A percentile compares a stretch with the other conserved stretches of the same genome.
Conservation (phyloP, 2,797 vertebrate genomes). For the Enteromius argenteus region DNA sequence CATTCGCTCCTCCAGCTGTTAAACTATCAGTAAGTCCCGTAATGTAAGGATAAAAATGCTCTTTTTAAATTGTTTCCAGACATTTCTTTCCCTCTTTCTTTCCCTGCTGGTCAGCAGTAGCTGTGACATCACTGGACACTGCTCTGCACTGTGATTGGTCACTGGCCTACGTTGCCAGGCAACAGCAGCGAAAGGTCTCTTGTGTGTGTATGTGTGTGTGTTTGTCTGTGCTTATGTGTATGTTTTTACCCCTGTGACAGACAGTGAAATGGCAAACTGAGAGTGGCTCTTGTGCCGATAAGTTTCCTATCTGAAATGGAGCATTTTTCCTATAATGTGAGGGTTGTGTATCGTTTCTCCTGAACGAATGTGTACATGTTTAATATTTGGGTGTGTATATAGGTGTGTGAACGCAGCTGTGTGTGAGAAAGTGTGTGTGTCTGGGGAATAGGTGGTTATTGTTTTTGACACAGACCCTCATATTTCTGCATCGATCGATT, state of each 20-base stretch:
- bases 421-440: conserved; percentile 68
- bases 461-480: conserved; percentile 97
- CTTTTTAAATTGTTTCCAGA: conserved; percentile 43
- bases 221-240: conserved; percentile 55
- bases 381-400: conserved; percentile 48
- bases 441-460: conserved; percentile 84
- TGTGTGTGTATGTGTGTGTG: conserved; percentile 47
- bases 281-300: conserved; percentile 16
- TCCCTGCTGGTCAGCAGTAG: conserved; percentile 78
- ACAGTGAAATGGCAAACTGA: conserved; percentile 36
- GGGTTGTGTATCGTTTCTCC: conserved; percentile 52
- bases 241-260: conserved; percentile 46
- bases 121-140: conserved; percentile 85
- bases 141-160: conserved; percentile 81
- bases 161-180: conserved; percentile 83
- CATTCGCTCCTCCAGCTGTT: neutral
- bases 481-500: conserved; percentile 98
- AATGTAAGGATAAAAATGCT: conserved; percentile 5
- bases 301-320: conserved; percentile 42
- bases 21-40: conserved; percentile 7
- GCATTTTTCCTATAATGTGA: conserved; percentile 34
- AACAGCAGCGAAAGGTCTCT: conserved; percentile 85
- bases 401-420: conserved; percentile 38
- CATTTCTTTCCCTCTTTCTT: conserved; percentile 34
- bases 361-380: conserved; percentile 44